phyloP scores from a whole-genome alignment of 2,888 invertebrate species.

The Caenorhabditis imperialis region DNA sequence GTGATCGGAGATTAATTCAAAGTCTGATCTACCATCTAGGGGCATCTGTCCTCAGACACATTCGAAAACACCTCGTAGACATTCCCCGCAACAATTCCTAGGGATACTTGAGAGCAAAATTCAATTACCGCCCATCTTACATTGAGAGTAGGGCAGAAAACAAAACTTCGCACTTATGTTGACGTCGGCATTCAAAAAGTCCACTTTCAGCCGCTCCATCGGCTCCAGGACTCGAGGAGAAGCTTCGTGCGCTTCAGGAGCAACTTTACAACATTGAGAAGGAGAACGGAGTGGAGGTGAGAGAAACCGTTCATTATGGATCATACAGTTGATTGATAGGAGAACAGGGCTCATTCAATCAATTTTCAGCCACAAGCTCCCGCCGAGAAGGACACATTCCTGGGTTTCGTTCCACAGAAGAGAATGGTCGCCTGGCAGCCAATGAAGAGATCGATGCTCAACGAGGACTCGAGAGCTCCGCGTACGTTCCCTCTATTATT shows the following conservation, averaged over 20 bases:
- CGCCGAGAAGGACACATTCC: slow-evolving; percentile 21
- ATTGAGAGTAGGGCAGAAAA: too few species aligned
- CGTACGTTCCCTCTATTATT: too few species aligned
- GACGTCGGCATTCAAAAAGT: neutral
- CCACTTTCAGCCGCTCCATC: slow-evolving; percentile 52
- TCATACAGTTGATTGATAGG: too few species aligned
- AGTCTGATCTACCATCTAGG: too few species aligned
- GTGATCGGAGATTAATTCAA: too few species aligned
- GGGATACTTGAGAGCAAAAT: too few species aligned
- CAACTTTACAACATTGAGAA: slow-evolving; percentile 56
- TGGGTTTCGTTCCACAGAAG: slow-evolving; percentile 62
- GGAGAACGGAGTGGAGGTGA: slow-evolving; percentile 37
- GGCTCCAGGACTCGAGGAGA: slow-evolving; percentile 54
- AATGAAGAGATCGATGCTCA: slow-evolving; percentile 67
- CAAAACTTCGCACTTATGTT: too few species aligned
- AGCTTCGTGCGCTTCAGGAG: slow-evolving; percentile 57
- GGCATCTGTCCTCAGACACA: too few species aligned
- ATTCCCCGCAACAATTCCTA: too few species aligned
- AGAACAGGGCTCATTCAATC: neutral
- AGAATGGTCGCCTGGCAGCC: slow-evolving; percentile 77
- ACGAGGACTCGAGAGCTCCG: slow-evolving; percentile 64
- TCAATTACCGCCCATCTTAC: too few species aligned
- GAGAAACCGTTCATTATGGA: too few species aligned
- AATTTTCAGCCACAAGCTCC: slow-evolving; percentile 26
- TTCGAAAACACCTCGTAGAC: too few species aligned